Percentiles rank a stretch among this genome's conserved stretches.
These are phyloP conservation scores for Drosophila nannoptera DNA, from an alignment of 1,140 invertebrate species.

Conservation along the genomic window DNA sequence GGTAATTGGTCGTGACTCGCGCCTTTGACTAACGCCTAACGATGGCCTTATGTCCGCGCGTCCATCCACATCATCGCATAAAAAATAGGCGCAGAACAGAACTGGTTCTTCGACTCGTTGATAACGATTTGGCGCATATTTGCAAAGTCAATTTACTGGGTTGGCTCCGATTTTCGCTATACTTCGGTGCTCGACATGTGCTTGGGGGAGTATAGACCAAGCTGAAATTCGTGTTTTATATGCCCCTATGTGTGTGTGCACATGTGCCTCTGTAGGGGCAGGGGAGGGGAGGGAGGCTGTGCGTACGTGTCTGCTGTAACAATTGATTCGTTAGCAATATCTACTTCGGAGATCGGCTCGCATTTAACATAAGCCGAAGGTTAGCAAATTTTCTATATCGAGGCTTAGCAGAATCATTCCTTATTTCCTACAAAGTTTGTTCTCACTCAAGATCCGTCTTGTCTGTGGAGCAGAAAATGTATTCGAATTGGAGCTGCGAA, in stretches of 20 bases:
- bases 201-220: too few relatives aligned
- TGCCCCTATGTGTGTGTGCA: constrained; percentile 1
- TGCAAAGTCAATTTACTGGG: constrained; percentile 50
- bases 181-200: too few relatives aligned
- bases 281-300: not conserved
- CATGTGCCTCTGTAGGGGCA: not conserved
- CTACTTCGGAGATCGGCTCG: constrained; percentile 19
- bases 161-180: too few relatives aligned
- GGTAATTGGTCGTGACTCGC: not conserved
- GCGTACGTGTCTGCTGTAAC: constrained; percentile 3
- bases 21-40: not conserved
- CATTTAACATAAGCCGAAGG: constrained; percentile 6
- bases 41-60: constrained; percentile 3
- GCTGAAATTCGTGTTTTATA: not conserved
- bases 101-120: constrained; percentile 45
- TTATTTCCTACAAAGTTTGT: not conserved
- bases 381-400: constrained; percentile 3
- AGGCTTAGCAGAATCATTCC: constrained; percentile 32
- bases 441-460: not conserved
- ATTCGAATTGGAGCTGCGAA: not conserved
- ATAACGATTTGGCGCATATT: constrained; percentile 50
- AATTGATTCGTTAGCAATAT: constrained; percentile 15
- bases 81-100: constrained; percentile 36
- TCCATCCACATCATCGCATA: constrained; percentile 52
- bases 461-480: not conserved